Evolutionary conservation across 2,888 invertebrate genomes (phyloP), one percentile per base, ranked within the genome.

Genomic region (Parnassius glacialis): DNA sequence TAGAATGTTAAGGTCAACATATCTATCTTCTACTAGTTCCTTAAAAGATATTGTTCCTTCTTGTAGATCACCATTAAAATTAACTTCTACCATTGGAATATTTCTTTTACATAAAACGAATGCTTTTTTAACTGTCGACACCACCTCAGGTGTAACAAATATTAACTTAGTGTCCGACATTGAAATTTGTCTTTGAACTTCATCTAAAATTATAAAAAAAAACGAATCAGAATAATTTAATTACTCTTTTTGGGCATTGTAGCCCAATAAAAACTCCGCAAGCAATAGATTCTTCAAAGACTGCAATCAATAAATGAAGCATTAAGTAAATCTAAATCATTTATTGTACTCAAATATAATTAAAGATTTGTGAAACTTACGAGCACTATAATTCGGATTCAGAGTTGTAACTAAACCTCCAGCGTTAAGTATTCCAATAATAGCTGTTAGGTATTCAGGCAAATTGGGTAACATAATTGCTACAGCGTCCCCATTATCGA

Each of bases 401-500:
- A 95, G 87, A 0, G 95, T 94, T 1, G 95, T 95, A 1, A 94
- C 91, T 53, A 92, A 75, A 9, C 94, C 83, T 0, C 95, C 95
- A n/a, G 95, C 95, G 71, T 94, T 93, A 10, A 94, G 73, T 45
- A 92, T 85, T 0, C 95, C 96, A 45, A 95, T 74, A 1, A 92
- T 74, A 3, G 92, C 92, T 13, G 95, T 83, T 0, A 93, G 90
- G 74, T 93, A 94, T 78, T 96, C 96, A 0, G 96, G 95, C 34
- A 93, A 75, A 78, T 96, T 96, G 3, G 94, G 94, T 73, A 95
- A 79, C 68, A 95, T 92, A 20, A 96, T 68, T 2, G 94, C 94
- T 1, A 96, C 78, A 0, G 94, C 93, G 69, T 96, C 94, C 0
- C 93, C 93, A 56, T 92, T 89, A 43, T 78, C 80, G 2, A 95